Base-by-base conservation (phyloP, 2,888 invertebrate species). In the Hanleya hanleyi region DNA sequence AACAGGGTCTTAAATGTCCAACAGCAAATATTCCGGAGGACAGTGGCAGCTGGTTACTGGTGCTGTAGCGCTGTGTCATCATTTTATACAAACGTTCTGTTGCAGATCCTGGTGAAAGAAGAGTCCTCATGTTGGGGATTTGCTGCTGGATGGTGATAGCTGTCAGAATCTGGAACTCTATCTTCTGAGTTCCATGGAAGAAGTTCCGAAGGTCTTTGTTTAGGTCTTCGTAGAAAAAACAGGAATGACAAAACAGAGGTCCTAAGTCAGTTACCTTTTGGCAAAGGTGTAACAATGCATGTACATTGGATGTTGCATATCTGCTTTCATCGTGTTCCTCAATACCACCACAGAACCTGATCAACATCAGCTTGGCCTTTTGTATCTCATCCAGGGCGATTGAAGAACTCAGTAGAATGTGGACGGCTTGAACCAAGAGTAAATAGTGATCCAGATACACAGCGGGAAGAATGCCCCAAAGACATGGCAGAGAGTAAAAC, bases 211-310 rank as follows among this genome's bases (percentile, higher is more conserved):
- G 37, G 26, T 72, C 72, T 4, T 65, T 69, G 69, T 75, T 75
- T 15, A 73, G 36, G 38, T 68, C 68, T 47, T 75, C 75, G 61
- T 64, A 75, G 29, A 62, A 73, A 61, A 75, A 75, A 49, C 69
- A 75, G 1, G 69, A 72, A 38, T 72, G 65, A 33, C 41, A 41
- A 65, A 61, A 71, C 26, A 71, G 41, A 9, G 71, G 71, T 26
- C 71, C 71, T n/a, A 51, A 35, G n/a, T 57, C 61, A 12, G 29
- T 5, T 5, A 71, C 71, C 33, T 51, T 71, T 4, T 71, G 41
- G 18, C 22, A 9, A 5, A 66, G 37, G 22, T 71, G 71, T 26
- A 71, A 35, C 51, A 71, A 41, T 22, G 29, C 38, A 33, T 71
- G 71, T 3, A 66, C 50, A 67, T 71, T 71, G 15, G 36, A 71